phyloP scores from a whole-genome alignment of 2,113 vertebrate species.

The Lophius piscatorius region DNA sequence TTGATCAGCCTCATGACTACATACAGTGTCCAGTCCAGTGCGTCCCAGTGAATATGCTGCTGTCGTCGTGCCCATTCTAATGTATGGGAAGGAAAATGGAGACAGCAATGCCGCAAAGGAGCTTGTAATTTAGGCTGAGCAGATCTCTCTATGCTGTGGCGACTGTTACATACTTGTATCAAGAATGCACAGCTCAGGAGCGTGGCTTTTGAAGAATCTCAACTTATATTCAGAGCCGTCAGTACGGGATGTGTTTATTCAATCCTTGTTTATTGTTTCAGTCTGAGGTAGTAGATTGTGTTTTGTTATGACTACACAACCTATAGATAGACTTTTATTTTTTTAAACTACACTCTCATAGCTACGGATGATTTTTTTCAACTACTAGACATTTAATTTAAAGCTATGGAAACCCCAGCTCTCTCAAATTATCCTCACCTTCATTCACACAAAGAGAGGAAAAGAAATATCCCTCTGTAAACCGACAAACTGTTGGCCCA shows the following conservation, averaged over 20 bases:
- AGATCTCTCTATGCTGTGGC: conserved; percentile 70
- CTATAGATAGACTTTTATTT: conserved; percentile 68
- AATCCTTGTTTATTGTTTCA: conserved; percentile 77
- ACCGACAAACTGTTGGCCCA: conserved; percentile 49
- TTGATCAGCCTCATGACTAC: conserved; percentile 19
- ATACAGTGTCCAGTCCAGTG: conserved; percentile 27
- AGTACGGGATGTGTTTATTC: conserved; percentile 75
- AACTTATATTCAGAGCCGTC: conserved; percentile 67
- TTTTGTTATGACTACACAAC: conserved; percentile 76
- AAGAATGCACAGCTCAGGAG: conserved; percentile 68
- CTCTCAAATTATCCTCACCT: conserved; percentile 62
- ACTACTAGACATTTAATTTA: conserved; percentile 64
- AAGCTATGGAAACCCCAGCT: conserved; percentile 45
- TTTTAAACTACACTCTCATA: conserved; percentile 45
- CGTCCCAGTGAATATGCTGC: conserved; percentile 16
- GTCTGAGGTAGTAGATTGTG: conserved; percentile 73
- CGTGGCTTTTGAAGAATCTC: conserved; percentile 69
- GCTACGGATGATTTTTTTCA: conserved; percentile 51
- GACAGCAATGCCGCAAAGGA: conserved; percentile 63
- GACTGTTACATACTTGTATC: conserved; percentile 65
- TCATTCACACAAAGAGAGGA: conserved; percentile 40
- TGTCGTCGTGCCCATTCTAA: conserved; percentile 42
- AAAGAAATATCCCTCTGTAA: conserved; percentile 42
- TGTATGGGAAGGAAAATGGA: conserved; percentile 70
- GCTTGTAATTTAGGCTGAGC: conserved; percentile 76